Evolutionary conservation across 2,888 invertebrate species (phyloP), one percentile per base, ranked within the genome.

Genomic region (Emmelina monodactyla): DNA sequence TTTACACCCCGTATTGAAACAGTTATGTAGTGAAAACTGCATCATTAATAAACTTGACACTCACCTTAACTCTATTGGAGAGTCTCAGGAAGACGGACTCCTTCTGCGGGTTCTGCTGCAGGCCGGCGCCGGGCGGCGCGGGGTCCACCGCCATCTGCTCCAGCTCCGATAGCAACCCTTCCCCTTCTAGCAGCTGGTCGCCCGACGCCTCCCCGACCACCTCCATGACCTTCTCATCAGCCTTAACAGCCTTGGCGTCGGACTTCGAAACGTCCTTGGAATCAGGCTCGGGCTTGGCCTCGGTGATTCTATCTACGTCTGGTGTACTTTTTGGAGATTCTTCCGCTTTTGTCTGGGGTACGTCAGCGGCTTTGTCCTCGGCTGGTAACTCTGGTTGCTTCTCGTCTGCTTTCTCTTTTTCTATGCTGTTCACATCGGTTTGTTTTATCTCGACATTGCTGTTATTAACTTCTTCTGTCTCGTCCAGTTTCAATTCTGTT

Each of bases 1-100:
- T n/a, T n/a, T n/a, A n/a, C n/a, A n/a, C n/a, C n/a, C n/a, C n/a
- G n/a, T n/a, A n/a, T n/a, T n/a, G n/a, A n/a, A n/a, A n/a, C n/a
- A n/a, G n/a, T n/a, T n/a, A n/a, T n/a, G n/a, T n/a, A n/a, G n/a
- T n/a, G n/a, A n/a, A n/a, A n/a, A n/a, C n/a, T n/a, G n/a, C n/a
- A n/a, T n/a, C n/a, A n/a, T n/a, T n/a, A n/a, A n/a, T n/a, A n/a
- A n/a, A n/a, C n/a, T n/a, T n/a, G n/a, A n/a, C n/a, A 54, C 72
- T 60, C 57, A 92, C 92, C 86, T 95, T 96, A 37, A 99, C 94
- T 57, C 97, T 87, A 68, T 98, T 99, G 39, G 94, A 94, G 38
- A 99, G 84, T 46, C 97, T 84, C 58, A 98, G 85, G 63, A 99
- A 95, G n/a, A 97, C 93, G 6, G 95, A 94, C 67, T 97, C 97